Evolutionary conservation across 2,888 invertebrate genomes (phyloP).

Genomic region (Cordilura impudica): DNA sequence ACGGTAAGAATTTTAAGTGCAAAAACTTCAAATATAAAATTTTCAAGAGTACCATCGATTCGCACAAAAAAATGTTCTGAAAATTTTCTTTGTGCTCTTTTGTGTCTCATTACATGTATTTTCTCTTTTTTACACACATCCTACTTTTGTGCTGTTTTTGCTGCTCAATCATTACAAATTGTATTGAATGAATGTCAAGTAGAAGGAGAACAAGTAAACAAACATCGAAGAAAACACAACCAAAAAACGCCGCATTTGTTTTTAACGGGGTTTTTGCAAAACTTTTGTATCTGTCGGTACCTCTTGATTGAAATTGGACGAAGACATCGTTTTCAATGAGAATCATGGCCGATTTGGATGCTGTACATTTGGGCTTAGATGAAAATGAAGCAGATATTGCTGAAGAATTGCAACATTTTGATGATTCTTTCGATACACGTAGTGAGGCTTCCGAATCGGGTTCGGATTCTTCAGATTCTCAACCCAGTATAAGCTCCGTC

Average conservation of each 20-base stretch:
- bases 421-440: constrained; percentile 85
- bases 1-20: constrained; percentile 44
- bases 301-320: not conserved
- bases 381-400: constrained; percentile 86
- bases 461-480: constrained; percentile 81
- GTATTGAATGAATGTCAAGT: constrained; percentile 55
- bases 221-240: constrained; percentile 26
- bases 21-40: constrained; percentile 1
- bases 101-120: constrained; percentile 29
- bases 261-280: constrained; percentile 54
- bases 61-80: constrained; percentile 47
- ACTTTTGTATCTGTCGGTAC: constrained; percentile 22
- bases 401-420: constrained; percentile 88
- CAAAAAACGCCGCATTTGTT: constrained; percentile 58
- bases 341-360: constrained; percentile 79
- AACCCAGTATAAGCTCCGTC: constrained; percentile 88
- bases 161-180: constrained; percentile 8
- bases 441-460: constrained; percentile 90
- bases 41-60: constrained; percentile 39
- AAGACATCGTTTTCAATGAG: constrained; percentile 63
- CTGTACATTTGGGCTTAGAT: constrained; percentile 83
- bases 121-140: constrained; percentile 24
- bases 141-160: constrained; percentile 27
- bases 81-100: constrained; percentile 47
- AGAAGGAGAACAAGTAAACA: constrained; percentile 56